phyloP scores from a whole-genome alignment of 2,797 vertebrate species.

The Nasua narica region DNA sequence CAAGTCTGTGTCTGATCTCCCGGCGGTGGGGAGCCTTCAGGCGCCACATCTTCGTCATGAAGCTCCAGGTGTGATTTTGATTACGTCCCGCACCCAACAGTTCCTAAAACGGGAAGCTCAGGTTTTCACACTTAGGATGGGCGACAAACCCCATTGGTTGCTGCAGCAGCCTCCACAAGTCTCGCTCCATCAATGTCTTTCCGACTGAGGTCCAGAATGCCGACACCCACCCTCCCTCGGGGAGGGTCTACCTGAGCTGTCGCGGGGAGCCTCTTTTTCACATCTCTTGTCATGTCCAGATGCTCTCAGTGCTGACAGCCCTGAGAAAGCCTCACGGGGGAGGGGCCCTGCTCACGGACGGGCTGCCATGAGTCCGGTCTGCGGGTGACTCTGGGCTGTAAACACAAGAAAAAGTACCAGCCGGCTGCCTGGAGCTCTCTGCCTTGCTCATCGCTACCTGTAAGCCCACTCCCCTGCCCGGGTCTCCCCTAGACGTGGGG shows the following conservation, averaged over 20 bases:
- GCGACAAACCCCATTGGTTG: accelerated
- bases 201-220: no score
- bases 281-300: neutral
- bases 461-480: accelerated
- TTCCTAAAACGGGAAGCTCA: neutral
- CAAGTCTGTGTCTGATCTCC: neutral
- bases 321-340: neutral
- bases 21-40: neutral
- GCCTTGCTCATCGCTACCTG: neutral
- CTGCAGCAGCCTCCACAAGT: accelerated
- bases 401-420: accelerated
- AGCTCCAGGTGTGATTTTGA: neutral
- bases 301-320: neutral
- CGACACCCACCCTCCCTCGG: accelerated
- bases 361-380: neutral
- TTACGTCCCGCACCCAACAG: neutral
- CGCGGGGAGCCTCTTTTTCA: accelerated
- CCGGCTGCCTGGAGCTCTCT: neutral
- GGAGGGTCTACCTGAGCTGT: accelerated
- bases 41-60: accelerated
- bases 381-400: accelerated
- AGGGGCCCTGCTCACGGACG: neutral
- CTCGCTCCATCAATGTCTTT: neutral
- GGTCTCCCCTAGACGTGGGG: neutral
- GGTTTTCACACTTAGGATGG: neutral